A percentile compares a stretch with the other conserved stretches of the same genome.
These are phyloP conservation scores for Cephalopholis sonnerati DNA, from an alignment of 2,113 vertebrate species.

Conservation along the genomic window DNA sequence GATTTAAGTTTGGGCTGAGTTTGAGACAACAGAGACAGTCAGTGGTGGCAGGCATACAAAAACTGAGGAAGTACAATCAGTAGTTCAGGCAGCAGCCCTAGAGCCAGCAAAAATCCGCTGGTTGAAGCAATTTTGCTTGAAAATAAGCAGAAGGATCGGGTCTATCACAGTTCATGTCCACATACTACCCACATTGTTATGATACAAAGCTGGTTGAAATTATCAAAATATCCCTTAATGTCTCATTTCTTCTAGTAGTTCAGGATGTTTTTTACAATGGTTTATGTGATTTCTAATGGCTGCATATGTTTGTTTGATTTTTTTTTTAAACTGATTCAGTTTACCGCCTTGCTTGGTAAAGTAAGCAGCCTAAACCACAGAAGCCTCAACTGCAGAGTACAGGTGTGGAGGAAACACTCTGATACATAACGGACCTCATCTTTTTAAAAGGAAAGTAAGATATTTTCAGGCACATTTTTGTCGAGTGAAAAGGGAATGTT, in stretches of 20 bases:
- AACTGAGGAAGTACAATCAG: no score
- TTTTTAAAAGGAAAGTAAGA: conserved; percentile 99
- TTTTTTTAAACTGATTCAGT: conserved; percentile 94
- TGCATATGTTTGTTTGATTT: conserved; percentile 85
- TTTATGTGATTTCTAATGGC: conserved; percentile 99
- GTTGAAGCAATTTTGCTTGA: no score
- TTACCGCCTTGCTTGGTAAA: conserved; percentile 96
- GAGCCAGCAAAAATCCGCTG: no score
- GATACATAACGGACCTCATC: conserved; percentile 99
- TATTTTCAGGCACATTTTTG: conserved; percentile 99
- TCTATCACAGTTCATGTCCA: no score
- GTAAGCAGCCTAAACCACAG: conserved; percentile 98
- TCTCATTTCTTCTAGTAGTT: conserved; percentile 74
- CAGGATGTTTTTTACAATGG: conserved; percentile 95
- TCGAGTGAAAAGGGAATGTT: conserved; percentile 99
- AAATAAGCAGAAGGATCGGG: no score
- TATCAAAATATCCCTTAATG: not conserved
- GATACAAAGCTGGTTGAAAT: no score
- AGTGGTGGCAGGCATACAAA: no score
- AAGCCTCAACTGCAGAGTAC: conserved; percentile 93
- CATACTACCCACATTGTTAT: no score
- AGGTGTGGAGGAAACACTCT: conserved; percentile 97
- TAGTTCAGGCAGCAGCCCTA: no score
- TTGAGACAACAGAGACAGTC: no score
- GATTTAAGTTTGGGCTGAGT: no score